phyloP scores from a whole-genome alignment of 2,797 vertebrate genomes.

The Enteromius treurensis region DNA sequence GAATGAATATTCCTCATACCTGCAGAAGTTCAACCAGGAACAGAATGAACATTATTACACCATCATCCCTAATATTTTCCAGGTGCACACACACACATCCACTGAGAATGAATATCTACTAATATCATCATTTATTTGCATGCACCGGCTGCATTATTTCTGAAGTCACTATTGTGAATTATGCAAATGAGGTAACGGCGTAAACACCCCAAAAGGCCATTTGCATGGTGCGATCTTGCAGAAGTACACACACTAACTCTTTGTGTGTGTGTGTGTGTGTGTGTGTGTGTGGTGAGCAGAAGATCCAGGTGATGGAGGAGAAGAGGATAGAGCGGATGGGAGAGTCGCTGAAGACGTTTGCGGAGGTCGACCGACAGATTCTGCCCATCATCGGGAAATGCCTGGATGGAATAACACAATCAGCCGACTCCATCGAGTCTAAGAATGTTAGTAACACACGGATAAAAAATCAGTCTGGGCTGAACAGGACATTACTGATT shows the following conservation, averaged over 20 bases:
- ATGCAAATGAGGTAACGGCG: not conserved
- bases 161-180: not conserved
- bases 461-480: not conserved
- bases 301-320: slow-evolving; percentile 98
- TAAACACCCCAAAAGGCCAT: not conserved
- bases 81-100: slow-evolving; percentile 70
- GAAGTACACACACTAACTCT: not conserved
- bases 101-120: not conserved
- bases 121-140: slow-evolving; percentile 21
- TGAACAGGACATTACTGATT: not conserved
- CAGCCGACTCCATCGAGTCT: slow-evolving; percentile 87
- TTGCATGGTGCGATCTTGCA: not conserved
- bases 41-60: slow-evolving; percentile 95
- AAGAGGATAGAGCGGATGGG: slow-evolving; percentile 86
- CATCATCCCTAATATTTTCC: slow-evolving; percentile 92
- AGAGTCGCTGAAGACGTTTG: slow-evolving; percentile 90
- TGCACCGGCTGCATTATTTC: not conserved
- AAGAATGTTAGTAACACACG: slow-evolving; percentile 84
- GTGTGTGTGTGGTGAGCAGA: slow-evolving; percentile 73
- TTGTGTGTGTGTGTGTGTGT: not conserved
- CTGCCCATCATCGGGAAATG: slow-evolving; percentile 96
- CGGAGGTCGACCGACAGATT: slow-evolving; percentile 92
- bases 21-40: slow-evolving; percentile 96
- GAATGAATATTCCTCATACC: slow-evolving; percentile 86
- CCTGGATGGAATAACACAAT: slow-evolving; percentile 92